Conservation (phyloP, 2,113 vertebrate genomes). For the Epinephelus cyanopodus region DNA sequence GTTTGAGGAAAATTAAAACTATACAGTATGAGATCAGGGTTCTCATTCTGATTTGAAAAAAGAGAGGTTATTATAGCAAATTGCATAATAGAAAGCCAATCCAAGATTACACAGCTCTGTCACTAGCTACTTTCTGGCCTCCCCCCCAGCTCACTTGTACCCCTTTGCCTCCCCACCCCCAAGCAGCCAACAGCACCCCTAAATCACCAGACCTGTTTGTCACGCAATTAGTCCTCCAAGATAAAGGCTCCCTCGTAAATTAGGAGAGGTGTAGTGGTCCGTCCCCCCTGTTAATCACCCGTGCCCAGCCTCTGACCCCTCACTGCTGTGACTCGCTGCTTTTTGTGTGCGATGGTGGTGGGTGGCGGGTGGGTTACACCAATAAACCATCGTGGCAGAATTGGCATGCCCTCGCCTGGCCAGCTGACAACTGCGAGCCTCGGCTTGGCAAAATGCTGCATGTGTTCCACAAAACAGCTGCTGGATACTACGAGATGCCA, state of each 20-base stretch:
- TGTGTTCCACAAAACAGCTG: slow-evolving; percentile 47
- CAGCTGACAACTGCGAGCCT: slow-evolving; percentile 27
- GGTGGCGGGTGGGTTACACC: slow-evolving; percentile 47
- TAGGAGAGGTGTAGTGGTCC: slow-evolving; percentile 67
- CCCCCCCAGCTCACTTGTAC: slow-evolving; percentile 34
- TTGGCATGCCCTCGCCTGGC: slow-evolving; percentile 39
- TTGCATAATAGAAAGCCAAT: slow-evolving; percentile 4
- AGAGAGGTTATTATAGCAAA: slow-evolving; percentile 35
- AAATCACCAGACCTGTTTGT: slow-evolving; percentile 73
- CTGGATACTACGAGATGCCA: slow-evolving; percentile 11
- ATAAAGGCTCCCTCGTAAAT: slow-evolving; percentile 72
- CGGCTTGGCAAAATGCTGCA: slow-evolving; percentile 29
- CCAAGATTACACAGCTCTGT: slow-evolving; percentile 29
- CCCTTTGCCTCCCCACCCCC: slow-evolving; percentile 39
- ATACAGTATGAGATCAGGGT: slow-evolving; percentile 42
- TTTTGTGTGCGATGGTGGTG: slow-evolving; percentile 54
- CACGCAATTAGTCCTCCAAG: slow-evolving; percentile 79
- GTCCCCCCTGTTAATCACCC: slow-evolving; percentile 74
- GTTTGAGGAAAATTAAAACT: slow-evolving; percentile 9
- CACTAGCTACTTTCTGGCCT: slow-evolving; percentile 30
- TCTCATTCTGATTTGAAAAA: slow-evolving; percentile 45
- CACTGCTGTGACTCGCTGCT: slow-evolving; percentile 45
- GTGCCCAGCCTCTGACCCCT: slow-evolving; percentile 71
- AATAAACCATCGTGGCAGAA: slow-evolving; percentile 69
- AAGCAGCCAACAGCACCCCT: slow-evolving; percentile 55